phyloP scores from a whole-genome alignment of 2,113 vertebrate genomes.

The Motacilla alba region DNA sequence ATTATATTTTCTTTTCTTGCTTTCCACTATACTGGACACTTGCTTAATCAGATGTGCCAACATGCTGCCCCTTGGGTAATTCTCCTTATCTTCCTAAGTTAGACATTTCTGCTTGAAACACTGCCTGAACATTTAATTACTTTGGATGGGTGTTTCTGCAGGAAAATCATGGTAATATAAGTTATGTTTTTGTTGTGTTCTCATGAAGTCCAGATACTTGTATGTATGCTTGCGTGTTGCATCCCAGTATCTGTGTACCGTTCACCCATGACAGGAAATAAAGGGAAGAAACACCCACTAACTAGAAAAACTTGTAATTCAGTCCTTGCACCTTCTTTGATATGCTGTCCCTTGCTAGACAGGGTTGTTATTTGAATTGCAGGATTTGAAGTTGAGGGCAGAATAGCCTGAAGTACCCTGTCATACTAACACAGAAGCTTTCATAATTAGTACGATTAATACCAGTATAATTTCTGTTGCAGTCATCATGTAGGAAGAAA shows the following conservation, averaged over 20 bases:
- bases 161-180: rapidly evolving
- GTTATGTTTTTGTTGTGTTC: background rate
- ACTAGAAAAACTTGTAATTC: background rate
- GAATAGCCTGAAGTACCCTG: background rate
- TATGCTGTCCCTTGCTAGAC: background rate
- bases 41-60: background rate
- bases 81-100: background rate
- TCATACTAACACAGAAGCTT: background rate
- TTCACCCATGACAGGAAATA: background rate
- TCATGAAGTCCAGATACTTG: background rate
- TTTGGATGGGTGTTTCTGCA: background rate
- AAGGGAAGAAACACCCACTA: background rate
- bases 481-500: background rate
- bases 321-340: background rate
- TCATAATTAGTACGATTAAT: background rate
- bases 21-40: background rate
- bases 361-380: background rate
- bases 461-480: background rate
- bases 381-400: background rate
- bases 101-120: background rate
- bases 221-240: background rate
- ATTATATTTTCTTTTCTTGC: background rate
- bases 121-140: background rate
- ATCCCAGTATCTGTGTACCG: background rate
- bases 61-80: background rate